Percentiles rank a stretch among this genome's conserved stretches.
phyloP scores from a whole-genome alignment of 2,888 invertebrate genomes.

The Theristus sp. region DNA sequence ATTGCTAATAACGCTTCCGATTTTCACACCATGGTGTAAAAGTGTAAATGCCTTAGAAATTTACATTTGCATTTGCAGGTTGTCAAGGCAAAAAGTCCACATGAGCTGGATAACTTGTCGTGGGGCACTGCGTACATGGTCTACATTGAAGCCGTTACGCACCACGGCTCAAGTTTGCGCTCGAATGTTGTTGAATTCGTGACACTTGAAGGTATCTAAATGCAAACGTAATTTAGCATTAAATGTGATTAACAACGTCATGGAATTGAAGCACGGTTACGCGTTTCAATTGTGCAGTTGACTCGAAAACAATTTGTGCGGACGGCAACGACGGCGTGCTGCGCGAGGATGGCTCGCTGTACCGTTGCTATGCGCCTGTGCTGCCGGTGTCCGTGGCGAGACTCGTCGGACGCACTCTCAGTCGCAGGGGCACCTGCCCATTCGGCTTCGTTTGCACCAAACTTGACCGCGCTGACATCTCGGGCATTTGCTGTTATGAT shows the following conservation, averaged over 20 bases:
- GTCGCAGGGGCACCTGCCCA: not conserved
- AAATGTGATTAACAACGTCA: not conserved
- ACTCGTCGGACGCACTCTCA: not conserved
- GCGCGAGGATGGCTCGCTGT: not conserved
- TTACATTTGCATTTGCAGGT: not conserved
- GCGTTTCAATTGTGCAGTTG: not conserved
- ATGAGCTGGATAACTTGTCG: not conserved
- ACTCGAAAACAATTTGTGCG: not conserved
- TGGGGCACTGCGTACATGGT: conserved; percentile 1
- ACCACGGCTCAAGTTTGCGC: conserved; percentile 5
- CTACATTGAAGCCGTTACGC: conserved; percentile 4
- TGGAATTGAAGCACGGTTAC: not conserved
- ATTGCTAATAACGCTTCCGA: too few relatives aligned
- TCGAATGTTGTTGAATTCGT: conserved; percentile 3
- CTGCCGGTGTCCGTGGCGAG: too few relatives aligned
- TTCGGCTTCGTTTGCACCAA: not conserved
- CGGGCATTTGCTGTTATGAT: not conserved
- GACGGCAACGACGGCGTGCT: not conserved
- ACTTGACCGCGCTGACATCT: not conserved
- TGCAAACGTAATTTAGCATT: too few relatives aligned
- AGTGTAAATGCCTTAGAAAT: too few relatives aligned
- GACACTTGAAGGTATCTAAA: not conserved
- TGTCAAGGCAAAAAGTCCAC: not conserved
- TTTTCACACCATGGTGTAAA: too few relatives aligned
- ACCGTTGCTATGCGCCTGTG: not conserved